Percentiles rank a stretch among this genome's conserved stretches.
These are phyloP conservation scores for Pachyramphus minor DNA, from an alignment of 2,113 vertebrate species.

Conservation along the genomic window DNA sequence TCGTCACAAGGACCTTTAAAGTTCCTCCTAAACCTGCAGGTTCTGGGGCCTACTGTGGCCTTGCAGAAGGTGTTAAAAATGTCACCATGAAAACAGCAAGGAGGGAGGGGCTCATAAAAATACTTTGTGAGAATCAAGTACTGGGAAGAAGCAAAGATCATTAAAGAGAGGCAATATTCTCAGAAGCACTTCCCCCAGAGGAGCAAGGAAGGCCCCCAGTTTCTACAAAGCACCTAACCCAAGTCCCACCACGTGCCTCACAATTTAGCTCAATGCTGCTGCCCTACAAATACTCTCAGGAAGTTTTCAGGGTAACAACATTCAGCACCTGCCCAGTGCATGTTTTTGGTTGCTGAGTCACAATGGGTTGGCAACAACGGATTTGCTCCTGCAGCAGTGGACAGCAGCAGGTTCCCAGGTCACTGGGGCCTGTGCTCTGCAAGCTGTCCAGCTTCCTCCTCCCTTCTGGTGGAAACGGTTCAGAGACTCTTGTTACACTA, in stretches of 20 bases:
- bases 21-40: neutral
- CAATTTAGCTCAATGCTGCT: neutral
- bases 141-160: neutral
- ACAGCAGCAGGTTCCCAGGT: neutral
- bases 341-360: neutral
- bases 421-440: neutral
- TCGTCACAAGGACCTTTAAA: neutral
- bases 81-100: neutral
- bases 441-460: neutral
- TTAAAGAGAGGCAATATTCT: neutral
- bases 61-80: neutral
- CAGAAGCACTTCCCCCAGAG: neutral
- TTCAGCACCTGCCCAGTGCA: neutral
- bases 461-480: neutral
- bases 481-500: neutral
- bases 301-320: neutral
- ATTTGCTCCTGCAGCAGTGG: neutral
- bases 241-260: neutral
- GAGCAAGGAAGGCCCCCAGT: neutral
- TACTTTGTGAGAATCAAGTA: neutral
- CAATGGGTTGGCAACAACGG: fast-evolving
- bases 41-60: neutral
- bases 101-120: neutral
- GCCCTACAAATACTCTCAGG: neutral
- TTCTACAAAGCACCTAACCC: neutral